Conservation (phyloP, 2,113 vertebrate genomes). For the Passerina amoena region DNA sequence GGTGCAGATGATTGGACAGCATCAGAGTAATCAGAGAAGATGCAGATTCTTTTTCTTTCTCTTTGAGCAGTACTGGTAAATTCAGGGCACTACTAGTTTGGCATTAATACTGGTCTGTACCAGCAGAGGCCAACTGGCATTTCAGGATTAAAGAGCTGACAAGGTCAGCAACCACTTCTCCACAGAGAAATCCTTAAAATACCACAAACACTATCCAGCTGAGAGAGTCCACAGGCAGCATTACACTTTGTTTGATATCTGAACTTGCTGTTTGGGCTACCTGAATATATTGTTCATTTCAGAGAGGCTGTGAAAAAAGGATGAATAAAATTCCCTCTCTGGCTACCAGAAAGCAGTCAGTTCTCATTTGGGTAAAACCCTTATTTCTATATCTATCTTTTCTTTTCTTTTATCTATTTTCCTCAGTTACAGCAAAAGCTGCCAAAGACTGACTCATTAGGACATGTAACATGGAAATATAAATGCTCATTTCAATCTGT, state of each 20-base stretch:
- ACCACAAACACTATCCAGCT: not conserved
- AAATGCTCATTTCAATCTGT: not conserved
- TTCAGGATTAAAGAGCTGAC: not conserved
- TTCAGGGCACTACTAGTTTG: not conserved
- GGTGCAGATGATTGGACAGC: not conserved
- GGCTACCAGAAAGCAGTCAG: not conserved
- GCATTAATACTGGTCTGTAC: not conserved
- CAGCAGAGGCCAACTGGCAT: not conserved
- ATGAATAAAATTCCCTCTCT: not conserved
- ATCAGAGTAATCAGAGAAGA: not conserved
- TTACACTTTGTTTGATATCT: not conserved
- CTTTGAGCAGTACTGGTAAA: not conserved
- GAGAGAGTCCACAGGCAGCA: not conserved
- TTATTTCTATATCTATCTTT: not conserved
- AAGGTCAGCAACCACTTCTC: not conserved
- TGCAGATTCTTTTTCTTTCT: not conserved
- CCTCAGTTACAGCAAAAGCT: not conserved
- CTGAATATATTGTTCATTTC: not conserved
- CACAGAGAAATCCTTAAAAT: not conserved
- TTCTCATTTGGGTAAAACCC: not conserved
- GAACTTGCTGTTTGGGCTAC: not conserved
- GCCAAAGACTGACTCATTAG: not conserved
- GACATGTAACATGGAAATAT: fast-evolving
- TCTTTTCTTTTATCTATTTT: not conserved
- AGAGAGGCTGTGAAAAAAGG: not conserved